phyloP scores from a whole-genome alignment of 2,797 vertebrate species.

The Peromyscus attwateri region DNA sequence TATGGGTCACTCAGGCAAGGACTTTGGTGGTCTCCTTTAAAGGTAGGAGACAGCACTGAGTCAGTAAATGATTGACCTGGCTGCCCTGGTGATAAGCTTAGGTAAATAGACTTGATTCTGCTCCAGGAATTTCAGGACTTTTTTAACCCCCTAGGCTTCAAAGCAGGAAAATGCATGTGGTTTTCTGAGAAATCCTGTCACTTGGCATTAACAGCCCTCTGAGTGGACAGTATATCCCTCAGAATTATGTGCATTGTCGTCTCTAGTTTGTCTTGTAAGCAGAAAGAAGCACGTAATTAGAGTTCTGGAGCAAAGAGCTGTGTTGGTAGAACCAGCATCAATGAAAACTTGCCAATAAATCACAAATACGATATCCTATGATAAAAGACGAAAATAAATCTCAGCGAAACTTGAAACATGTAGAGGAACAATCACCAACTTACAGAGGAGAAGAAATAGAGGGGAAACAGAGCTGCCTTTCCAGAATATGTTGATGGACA shows the following conservation, averaged over 20 bases:
- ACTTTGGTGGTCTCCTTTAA: neutral
- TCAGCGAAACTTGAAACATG: neutral
- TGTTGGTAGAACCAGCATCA: neutral
- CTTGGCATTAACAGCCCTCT: neutral
- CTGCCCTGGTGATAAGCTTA: conserved; percentile 71
- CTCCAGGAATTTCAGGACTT: conserved; percentile 70
- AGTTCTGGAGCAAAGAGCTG: conserved; percentile 28
- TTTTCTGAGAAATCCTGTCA: neutral
- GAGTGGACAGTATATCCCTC: neutral
- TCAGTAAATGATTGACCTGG: conserved; percentile 83
- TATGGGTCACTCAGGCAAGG: neutral
- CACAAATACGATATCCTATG: neutral
- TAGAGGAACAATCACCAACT: neutral
- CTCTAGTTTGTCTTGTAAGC: conserved; percentile 3
- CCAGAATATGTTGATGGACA: neutral
- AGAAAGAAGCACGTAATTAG: neutral
- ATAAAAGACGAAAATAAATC: neutral
- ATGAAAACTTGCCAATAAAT: conserved; percentile 27
- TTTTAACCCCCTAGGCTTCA: conserved; percentile 74
- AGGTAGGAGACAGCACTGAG: neutral
- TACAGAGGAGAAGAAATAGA: neutral
- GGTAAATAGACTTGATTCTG: conserved; percentile 79
- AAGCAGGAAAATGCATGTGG: neutral
- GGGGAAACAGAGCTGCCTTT: neutral
- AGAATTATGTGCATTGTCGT: neutral